These are phyloP conservation scores for Cassiopea xamachana DNA, from an alignment of 30 jellyfish, hydroid and myxozoan species.

Conservation along the genomic window DNA sequence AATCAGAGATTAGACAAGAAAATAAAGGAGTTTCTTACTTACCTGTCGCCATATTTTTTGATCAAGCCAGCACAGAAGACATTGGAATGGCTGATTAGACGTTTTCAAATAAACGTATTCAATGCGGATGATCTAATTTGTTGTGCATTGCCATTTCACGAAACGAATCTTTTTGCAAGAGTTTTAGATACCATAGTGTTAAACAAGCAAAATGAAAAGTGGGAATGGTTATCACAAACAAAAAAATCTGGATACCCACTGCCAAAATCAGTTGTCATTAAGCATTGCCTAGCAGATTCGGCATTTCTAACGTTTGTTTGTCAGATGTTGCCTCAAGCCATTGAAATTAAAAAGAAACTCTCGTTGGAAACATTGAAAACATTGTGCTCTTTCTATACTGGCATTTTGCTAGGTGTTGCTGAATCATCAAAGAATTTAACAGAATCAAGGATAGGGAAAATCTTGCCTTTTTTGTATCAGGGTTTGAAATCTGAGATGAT, in stretches of 20 bases:
- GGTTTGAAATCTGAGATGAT: slow-evolving; percentile 74
- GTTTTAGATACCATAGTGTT: slow-evolving; percentile 60
- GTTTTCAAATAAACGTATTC: slow-evolving; percentile 76
- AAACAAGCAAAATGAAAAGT: slow-evolving; percentile 33
- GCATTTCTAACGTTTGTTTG: slow-evolving; percentile 65
- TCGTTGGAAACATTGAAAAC: slow-evolving; percentile 60
- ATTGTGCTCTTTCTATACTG: slow-evolving; percentile 75
- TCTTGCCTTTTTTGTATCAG: slow-evolving; percentile 63
- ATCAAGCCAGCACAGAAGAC: slow-evolving; percentile 84
- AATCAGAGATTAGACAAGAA: slow-evolving; percentile 64
- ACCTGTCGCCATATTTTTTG: slow-evolving; percentile 82
- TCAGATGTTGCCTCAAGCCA: slow-evolving; percentile 76
- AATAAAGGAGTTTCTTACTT: slow-evolving; percentile 56
- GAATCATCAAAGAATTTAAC: slow-evolving; percentile 46
- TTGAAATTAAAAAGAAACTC: slow-evolving; percentile 1
- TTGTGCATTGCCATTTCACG: slow-evolving; percentile 91
- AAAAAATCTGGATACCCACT: slow-evolving; percentile 71
- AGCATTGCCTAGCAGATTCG: slow-evolving; percentile 59
- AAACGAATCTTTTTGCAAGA: slow-evolving; percentile 84
- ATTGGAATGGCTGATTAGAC: slow-evolving; percentile 90
- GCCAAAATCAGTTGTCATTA: slow-evolving; percentile 66
- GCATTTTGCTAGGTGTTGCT: slow-evolving; percentile 71
- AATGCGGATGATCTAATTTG: slow-evolving; percentile 72
- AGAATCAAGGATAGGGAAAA: slow-evolving; percentile 53
- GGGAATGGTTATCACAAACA: slow-evolving; percentile 78